Base-by-base conservation (phyloP, 1,140 invertebrate genomes). In the Drosophila navojoa region DNA sequence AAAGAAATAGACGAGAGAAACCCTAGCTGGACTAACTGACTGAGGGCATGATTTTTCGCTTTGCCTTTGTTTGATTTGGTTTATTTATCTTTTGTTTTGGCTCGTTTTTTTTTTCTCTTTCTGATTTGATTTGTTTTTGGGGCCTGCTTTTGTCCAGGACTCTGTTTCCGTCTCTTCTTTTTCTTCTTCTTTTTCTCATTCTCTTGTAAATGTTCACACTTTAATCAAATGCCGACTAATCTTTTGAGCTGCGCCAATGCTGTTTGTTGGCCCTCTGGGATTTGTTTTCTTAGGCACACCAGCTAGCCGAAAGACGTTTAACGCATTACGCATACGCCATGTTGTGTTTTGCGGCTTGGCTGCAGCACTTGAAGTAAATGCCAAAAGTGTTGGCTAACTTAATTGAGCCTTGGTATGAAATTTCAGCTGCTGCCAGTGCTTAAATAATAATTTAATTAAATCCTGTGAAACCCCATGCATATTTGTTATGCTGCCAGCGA, bases 371-470 rank as follows among this genome's bases (percentile, higher is more conserved):
- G 25, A 32, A 47, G 29, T 22, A 32, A 42, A 53, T 69, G 47
- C 15, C 35, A 53, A 32, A 50, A 49, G 13, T 58, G 29, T 50
- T 76, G 42, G 54, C 62, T 52, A 54, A 81, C 66, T 53, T 77
- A 81, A 81, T 78, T 81, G 62, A 64, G 81, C 49, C 67, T 77
- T 75, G 47, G 64, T 53, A 63, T 50, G 59, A 64, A 80, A 71
- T 67, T 76, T 40, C 29, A 47, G 15, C 63, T 75, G 54, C 42
- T 40, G 50, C 80, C 52, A 67, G 54, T 76, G 50, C 19, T 82
- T 64, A 73, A 76, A 87, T 87, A 76, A 82, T 79, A 86, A 79
- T 82, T 87, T 87, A 86, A 86, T 86, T 86, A 87, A 87, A 87
- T 77, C 15, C 42, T 79, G 53, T 55, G 47, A 68, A 81, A 77